These are phyloP conservation scores for Drosophila equinoxialis DNA, from an alignment of 1,140 invertebrate species.

Conservation along the genomic window DNA sequence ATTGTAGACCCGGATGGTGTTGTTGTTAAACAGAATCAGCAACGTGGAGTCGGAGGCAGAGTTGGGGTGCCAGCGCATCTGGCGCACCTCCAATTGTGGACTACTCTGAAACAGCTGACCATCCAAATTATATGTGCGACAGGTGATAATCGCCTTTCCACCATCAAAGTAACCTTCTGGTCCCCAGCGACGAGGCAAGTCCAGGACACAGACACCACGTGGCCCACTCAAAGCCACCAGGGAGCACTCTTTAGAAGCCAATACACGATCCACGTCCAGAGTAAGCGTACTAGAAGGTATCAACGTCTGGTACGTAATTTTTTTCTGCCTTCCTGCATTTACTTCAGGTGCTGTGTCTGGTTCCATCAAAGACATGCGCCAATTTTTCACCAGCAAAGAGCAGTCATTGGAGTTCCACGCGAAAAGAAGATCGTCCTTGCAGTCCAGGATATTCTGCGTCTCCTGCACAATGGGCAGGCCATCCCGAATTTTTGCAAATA, in stretches of 20 bases:
- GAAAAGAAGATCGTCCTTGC: slow-evolving; percentile 77
- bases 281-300: slow-evolving; percentile 69
- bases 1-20: slow-evolving; percentile 88
- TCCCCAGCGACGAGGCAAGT: slow-evolving; percentile 83
- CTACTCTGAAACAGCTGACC: slow-evolving; percentile 85
- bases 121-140: slow-evolving; percentile 86
- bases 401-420: slow-evolving; percentile 68
- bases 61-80: slow-evolving; percentile 92
- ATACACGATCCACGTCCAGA: slow-evolving; percentile 79
- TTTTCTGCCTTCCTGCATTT: background rate
- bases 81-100: slow-evolving; percentile 86
- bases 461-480: slow-evolving; percentile 52
- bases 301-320: slow-evolving; percentile 66
- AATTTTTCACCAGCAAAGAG: slow-evolving; percentile 68
- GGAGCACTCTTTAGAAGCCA: slow-evolving; percentile 77
- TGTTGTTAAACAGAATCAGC: slow-evolving; percentile 91
- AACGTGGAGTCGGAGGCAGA: slow-evolving; percentile 90
- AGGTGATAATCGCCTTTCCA: slow-evolving; percentile 69
- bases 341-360: slow-evolving; percentile 13
- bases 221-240: slow-evolving; percentile 75
- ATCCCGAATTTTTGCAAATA: slow-evolving; percentile 70
- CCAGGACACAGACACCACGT: slow-evolving; percentile 78
- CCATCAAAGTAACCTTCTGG: slow-evolving; percentile 74
- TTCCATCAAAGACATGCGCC: slow-evolving; percentile 58
- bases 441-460: slow-evolving; percentile 76